Evolutionary conservation across 2,888 invertebrate genomes (phyloP).

Genomic region (Agrochola macilenta): DNA sequence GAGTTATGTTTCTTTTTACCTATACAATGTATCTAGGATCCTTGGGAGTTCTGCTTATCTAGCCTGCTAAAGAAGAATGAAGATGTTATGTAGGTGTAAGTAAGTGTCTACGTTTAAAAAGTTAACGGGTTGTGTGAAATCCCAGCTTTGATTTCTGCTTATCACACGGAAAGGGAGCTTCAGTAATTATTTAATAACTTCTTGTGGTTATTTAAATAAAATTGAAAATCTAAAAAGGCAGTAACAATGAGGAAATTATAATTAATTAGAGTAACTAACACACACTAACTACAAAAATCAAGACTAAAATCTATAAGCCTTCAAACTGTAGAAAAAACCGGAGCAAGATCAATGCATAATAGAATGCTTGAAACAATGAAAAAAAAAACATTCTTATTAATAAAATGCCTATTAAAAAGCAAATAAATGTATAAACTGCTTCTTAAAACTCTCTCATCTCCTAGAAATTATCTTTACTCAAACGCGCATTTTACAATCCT

Average conservation of each 20-base stretch:
- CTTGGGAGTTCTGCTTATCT: conserved; percentile 15
- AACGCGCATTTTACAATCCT: neutral
- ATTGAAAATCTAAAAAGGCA: neutral
- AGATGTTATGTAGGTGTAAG: neutral
- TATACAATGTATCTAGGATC: conserved; percentile 24
- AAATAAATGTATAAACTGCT: neutral
- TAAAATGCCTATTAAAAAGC: neutral
- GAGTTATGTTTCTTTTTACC: neutral
- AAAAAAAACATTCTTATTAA: neutral
- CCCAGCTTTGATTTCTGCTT: neutral
- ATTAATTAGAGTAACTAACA: neutral
- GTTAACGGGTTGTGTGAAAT: neutral
- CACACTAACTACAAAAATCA: neutral
- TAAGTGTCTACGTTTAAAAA: neutral
- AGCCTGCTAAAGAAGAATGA: conserved; percentile 6
- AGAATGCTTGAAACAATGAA: neutral
- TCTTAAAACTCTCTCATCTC: neutral
- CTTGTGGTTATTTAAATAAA: neutral
- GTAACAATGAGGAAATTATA: neutral
- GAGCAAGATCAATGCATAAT: neutral
- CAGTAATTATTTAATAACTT: neutral
- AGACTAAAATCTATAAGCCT: neutral
- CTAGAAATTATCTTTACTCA: neutral
- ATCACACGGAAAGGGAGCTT: neutral
- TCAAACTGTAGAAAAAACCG: neutral